Conservation (phyloP, 2,888 invertebrate genomes). For the Trilocha varians region DNA sequence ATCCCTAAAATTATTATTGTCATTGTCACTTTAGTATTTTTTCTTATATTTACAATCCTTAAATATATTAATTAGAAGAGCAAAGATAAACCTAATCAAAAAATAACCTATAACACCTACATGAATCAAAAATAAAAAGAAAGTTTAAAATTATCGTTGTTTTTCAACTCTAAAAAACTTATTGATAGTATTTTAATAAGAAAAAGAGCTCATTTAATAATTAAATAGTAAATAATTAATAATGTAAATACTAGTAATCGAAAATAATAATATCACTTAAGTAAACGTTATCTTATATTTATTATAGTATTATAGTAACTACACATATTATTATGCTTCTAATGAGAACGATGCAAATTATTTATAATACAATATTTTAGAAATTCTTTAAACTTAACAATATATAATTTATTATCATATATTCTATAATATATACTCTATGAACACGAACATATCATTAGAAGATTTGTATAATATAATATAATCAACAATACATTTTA, state of each 20-base stretch:
- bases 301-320: background rate
- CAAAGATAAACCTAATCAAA: background rate
- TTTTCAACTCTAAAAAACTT: background rate
- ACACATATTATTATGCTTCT: too few relatives aligned
- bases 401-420: too few relatives aligned
- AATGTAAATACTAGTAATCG: background rate
- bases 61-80: background rate
- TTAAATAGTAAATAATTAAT: background rate
- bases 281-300: background rate
- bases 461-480: too few relatives aligned
- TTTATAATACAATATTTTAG: too few relatives aligned
- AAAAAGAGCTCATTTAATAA: background rate
- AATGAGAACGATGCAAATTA: too few relatives aligned
- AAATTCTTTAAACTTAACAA: too few relatives aligned
- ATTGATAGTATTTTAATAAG: background rate
- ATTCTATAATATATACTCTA: too few relatives aligned
- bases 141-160: background rate
- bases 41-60: slow-evolving; percentile 24
- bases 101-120: too few relatives aligned
- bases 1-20: slow-evolving; percentile 49
- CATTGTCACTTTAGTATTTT: slow-evolving; percentile 47
- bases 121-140: background rate
- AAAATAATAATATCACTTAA: background rate
- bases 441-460: too few relatives aligned
- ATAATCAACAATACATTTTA: too few relatives aligned